These are phyloP conservation scores for Eupithecia subumbrata DNA, from an alignment of 2,888 invertebrate genomes.

Conservation along the genomic window DNA sequence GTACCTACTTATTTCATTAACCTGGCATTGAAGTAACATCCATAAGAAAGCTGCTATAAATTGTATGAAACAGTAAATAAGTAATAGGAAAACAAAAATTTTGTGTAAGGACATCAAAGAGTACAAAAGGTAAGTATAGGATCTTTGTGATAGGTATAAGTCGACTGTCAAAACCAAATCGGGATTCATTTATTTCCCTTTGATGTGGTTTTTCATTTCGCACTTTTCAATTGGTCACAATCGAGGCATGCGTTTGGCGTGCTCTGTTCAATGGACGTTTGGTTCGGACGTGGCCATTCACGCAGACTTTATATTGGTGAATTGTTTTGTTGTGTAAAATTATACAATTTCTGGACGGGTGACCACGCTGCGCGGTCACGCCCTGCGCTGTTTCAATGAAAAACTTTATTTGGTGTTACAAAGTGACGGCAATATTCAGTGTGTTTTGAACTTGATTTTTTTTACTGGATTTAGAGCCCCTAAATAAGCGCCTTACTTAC, in stretches of 20 bases:
- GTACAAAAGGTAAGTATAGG: background rate
- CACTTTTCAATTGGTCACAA: conserved; percentile 68
- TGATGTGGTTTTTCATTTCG: conserved; percentile 66
- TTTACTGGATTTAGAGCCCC: background rate
- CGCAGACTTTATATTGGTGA: conserved; percentile 58
- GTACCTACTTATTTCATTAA: background rate
- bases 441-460: background rate
- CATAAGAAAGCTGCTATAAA: background rate
- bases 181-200: conserved; percentile 54
- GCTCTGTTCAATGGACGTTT: conserved; percentile 75
- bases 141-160: no score
- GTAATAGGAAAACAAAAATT: background rate
- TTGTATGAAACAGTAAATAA: background rate
- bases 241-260: conserved; percentile 74
- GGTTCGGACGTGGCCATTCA: conserved; percentile 73
- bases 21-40: background rate
- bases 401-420: conserved; percentile 34
- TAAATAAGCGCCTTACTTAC: background rate
- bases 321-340: conserved; percentile 77
- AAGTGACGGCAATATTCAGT: conserved; percentile 28
- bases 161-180: conserved; percentile 41
- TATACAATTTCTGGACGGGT: conserved; percentile 75
- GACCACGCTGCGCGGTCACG: conserved; percentile 62
- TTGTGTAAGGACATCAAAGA: background rate
- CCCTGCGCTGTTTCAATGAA: conserved; percentile 58